Base-by-base conservation (phyloP, 1,140 invertebrate species). In the Aphaenogaster ashmeadi region DNA sequence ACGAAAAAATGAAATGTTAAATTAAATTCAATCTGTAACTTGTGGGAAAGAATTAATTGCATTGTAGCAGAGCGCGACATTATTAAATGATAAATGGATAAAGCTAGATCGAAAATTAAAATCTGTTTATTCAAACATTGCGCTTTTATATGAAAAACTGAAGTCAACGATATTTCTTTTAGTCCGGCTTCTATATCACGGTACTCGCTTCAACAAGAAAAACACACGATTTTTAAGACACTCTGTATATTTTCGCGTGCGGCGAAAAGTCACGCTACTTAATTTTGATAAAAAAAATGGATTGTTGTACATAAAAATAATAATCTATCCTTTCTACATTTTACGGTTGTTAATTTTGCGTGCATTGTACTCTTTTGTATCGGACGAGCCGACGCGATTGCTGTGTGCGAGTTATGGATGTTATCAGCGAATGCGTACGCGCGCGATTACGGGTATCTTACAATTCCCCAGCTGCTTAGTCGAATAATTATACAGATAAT, bases 401-500 rank as follows among this genome's bases (percentile, higher is more conserved):
- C 4, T 13, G 52, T 66, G 54, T n/a, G 18, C 52, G 44, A 33
- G 27, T 52, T 15, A 8, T 36, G 47, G 52, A 50, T 33, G 15
- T 75, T 84, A 84, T 84, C 80, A 9, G 33, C 54, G 38, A 36
- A 36, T 47, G 41, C 44, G 27, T 60, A 74, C 69, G 69, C 69
- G n/a, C 69, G 33, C 69, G 69, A 75, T 80, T 80, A 80, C 62
- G 62, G 8, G 7, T 60, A 75, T 84, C 80, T 84, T 38, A 13
- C 44, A 75, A 84, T 84, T 84, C 69, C 80, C 27, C 44, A 75
- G 52, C 80, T 84, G 69, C 69, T 75, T 84, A 44, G 56, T 50
- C 69, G 80, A 75, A 60, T 74, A 84, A 75, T 84, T 84, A 75
- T 84, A 62, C 54, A 47, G 80, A 84, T 84, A 75, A 84, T 84